Base-by-base conservation (phyloP, 2,888 invertebrate genomes). In the Cheilosia pagana region DNA sequence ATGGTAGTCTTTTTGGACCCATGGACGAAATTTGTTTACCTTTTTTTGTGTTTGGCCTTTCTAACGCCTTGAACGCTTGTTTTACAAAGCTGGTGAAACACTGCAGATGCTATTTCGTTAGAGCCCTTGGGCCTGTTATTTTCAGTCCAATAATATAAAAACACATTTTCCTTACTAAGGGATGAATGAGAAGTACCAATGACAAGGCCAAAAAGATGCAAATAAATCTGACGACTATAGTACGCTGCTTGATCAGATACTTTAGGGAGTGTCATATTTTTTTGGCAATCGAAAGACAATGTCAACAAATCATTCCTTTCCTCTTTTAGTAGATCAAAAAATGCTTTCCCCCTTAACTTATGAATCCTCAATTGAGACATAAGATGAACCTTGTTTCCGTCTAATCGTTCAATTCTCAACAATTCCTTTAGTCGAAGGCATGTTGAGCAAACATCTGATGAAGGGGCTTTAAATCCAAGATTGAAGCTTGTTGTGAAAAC, bases 211-310 rank as follows among this genome's bases (percentile, higher is more conserved):
- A 89, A 88, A 70, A 89, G 88, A 74, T 88, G 88, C 5, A 87
- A 16, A 77, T 88, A 89, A 19, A 89, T 48, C 75, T 89, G 89
- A 10, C 89, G 55, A 48, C 81, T 76, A 82, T 88, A 90, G 28
- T 90, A 89, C 41, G 87, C 79, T n/a, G 86, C 72, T 79, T 89
- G 89, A 60, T 89, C 89, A 1, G 88, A 88, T 31, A 90, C 45
- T 78, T 88, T 88, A 0, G 89, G 89, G 1, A 89, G 50, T 5
- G 81, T 48, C 25, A 87, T 75, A 67, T 89, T 90, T 85, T 90
- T 89, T 79, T 89, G 88, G 59, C 89, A 90, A 65, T 90, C 90
- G 79, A 88, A 89, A 4, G 85, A 86, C 23, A 90, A 50, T 43
- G 75, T 88, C 14, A 87, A 2, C 35, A 82, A 19, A 21, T 83